Percentiles rank a stretch among this genome's conserved stretches.
phyloP scores from a whole-genome alignment of 1,140 invertebrate genomes.

The Euwallacea fornicatus region DNA sequence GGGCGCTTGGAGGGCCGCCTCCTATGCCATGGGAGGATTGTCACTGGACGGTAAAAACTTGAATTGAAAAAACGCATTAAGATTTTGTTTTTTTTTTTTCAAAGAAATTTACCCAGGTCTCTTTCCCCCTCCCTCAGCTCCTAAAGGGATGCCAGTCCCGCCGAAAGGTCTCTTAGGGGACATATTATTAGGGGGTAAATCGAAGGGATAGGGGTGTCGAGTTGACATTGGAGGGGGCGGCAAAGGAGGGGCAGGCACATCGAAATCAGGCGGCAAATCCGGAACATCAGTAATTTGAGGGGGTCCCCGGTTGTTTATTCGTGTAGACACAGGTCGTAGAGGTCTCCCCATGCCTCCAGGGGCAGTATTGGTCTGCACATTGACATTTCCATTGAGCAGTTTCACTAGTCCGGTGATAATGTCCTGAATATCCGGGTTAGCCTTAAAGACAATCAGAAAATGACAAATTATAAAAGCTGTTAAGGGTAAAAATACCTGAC shows the following conservation, averaged over 20 bases:
- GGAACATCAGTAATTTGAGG: conserved; percentile 77
- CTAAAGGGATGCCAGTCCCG: neutral
- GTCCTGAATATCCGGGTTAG: conserved; percentile 83
- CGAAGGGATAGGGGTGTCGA: conserved; percentile 69
- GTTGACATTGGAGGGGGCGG: conserved; percentile 56
- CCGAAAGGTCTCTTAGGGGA: conserved; percentile 39
- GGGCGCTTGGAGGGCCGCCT: conserved; percentile 51
- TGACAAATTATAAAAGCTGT: neutral
- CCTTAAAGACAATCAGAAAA: conserved; percentile 40
- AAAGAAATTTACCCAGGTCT: conserved; percentile 54
- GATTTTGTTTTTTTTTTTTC: conserved; percentile 2
- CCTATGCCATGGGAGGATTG: conserved; percentile 62
- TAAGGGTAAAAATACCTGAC: conserved; percentile 50
- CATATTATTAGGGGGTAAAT: conserved; percentile 59
- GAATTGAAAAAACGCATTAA: conserved; percentile 4
- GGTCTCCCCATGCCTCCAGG: conserved; percentile 57
- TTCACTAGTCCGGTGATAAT: conserved; percentile 90
- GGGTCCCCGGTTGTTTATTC: conserved; percentile 88
- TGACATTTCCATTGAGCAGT: conserved; percentile 83
- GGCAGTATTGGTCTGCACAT: conserved; percentile 72
- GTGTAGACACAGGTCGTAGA: conserved; percentile 61
- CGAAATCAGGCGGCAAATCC: conserved; percentile 68
- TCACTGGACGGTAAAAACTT: conserved; percentile 57
- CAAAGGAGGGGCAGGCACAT: conserved; percentile 59
- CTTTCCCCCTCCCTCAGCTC: conserved; percentile 40